Evolutionary conservation across 2,113 vertebrate species (phyloP).

Genomic region (Onychostoma macrolepis): DNA sequence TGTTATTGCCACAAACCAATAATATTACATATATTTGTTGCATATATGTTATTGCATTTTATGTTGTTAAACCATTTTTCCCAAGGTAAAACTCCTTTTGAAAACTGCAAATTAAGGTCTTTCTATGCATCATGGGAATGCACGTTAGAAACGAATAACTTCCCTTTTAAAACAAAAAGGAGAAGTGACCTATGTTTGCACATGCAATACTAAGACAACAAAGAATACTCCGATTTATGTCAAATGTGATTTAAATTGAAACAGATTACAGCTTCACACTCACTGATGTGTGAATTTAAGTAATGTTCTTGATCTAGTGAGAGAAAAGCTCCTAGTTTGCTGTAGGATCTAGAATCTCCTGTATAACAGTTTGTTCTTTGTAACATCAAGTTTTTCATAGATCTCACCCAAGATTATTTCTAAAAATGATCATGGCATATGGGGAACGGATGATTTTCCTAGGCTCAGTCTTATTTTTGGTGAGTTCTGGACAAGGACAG

Average conservation of each 20-base stretch:
- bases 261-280: background rate
- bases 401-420: background rate
- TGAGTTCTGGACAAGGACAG: slow-evolving; percentile 34
- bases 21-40: background rate
- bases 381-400: background rate
- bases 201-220: background rate
- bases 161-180: background rate
- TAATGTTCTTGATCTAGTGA: background rate
- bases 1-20: background rate
- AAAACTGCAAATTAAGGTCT: background rate
- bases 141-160: background rate
- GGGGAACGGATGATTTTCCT: background rate
- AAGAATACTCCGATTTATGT: too few species aligned
- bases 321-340: background rate
- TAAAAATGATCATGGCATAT: slow-evolving; percentile 5
- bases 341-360: background rate
- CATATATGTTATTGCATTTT: background rate
- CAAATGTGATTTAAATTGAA: background rate
- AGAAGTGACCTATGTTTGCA: slow-evolving; percentile 19
- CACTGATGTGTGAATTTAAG: background rate
- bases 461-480: background rate
- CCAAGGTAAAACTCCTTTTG: background rate
- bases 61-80: background rate
- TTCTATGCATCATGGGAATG: background rate
- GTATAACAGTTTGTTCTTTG: background rate